These are phyloP conservation scores for Bombus confusus DNA, from an alignment of 1,140 invertebrate species.

Conservation along the genomic window DNA sequence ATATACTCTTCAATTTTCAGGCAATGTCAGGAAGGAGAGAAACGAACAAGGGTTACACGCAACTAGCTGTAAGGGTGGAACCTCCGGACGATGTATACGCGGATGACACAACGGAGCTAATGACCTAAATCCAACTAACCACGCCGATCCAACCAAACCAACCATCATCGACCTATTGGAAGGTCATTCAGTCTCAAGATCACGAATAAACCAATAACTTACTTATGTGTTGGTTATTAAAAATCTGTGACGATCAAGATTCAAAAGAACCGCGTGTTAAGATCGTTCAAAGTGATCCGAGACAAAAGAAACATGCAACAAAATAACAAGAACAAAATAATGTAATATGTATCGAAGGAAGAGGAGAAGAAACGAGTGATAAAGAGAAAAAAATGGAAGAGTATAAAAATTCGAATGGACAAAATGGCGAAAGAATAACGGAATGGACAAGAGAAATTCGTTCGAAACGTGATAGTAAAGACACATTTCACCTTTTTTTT, in stretches of 20 bases:
- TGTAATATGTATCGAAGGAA: slow-evolving; percentile 1
- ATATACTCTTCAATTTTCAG: slow-evolving; percentile 50
- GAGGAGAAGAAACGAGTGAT: background rate
- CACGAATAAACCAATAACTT: slow-evolving; percentile 35
- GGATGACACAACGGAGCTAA: slow-evolving; percentile 79
- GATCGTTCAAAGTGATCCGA: slow-evolving; percentile 30
- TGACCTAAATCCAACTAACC: slow-evolving; percentile 73
- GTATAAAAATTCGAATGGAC: slow-evolving; percentile 30
- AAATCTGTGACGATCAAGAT: slow-evolving; percentile 21
- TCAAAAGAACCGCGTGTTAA: slow-evolving; percentile 11
- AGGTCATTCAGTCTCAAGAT: slow-evolving; percentile 58
- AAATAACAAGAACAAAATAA: slow-evolving; percentile 7
- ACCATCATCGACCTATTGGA: slow-evolving; percentile 51
- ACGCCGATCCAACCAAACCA: slow-evolving; percentile 45
- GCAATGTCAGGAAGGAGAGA: slow-evolving; percentile 76
- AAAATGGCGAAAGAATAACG: slow-evolving; percentile 9
- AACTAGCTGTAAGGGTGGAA: slow-evolving; percentile 77
- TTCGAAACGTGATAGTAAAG: slow-evolving; percentile 67
- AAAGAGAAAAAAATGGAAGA: background rate
- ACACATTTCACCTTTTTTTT: slow-evolving; percentile 27
- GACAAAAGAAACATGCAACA: background rate
- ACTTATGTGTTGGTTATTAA: slow-evolving; percentile 33
- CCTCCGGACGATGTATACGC: slow-evolving; percentile 75
- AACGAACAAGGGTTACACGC: slow-evolving; percentile 78
- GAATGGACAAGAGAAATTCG: slow-evolving; percentile 39